Evolutionary conservation across 2,797 vertebrate genomes (phyloP).

Genomic region (Sternarchorhynchus goeldii): DNA sequence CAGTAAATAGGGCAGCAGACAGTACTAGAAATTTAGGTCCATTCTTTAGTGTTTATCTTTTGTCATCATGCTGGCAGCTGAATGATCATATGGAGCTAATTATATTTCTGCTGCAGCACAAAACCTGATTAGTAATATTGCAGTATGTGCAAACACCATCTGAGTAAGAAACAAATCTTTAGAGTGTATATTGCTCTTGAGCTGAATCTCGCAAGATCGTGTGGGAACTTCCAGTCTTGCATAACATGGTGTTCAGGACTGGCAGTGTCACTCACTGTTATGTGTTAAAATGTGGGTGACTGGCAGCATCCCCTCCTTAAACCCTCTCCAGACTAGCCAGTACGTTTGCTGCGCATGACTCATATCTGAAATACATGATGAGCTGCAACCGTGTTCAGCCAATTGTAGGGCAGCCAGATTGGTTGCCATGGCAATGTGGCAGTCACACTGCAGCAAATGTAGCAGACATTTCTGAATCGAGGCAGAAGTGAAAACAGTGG

Average conservation of each 20-base stretch:
- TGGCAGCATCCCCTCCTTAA: not conserved
- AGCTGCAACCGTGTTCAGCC: conserved; percentile 46
- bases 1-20: not conserved
- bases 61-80: conserved; percentile 3
- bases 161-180: no score
- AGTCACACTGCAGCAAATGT: conserved; percentile 56
- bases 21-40: not conserved
- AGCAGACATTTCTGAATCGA: conserved; percentile 36
- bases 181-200: no score
- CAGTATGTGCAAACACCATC: not conserved
- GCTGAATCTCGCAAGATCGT: not conserved
- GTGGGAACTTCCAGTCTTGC: not conserved
- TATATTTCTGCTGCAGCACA: not conserved
- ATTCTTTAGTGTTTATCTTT: conserved; percentile 1
- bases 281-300: no score
- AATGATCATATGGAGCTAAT: conserved; percentile 1
- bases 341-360: conserved; percentile 46
- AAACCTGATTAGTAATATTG: not conserved
- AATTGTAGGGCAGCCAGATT: conserved; percentile 40
- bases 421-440: conserved; percentile 58
- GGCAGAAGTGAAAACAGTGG: conserved; percentile 32
- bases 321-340: conserved; percentile 9
- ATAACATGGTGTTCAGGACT: not conserved
- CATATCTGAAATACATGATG: conserved; percentile 51
- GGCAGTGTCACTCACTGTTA: not conserved